These are phyloP conservation scores for Stercorarius parasiticus DNA, from an alignment of 2,113 vertebrate genomes.

Conservation along the genomic window DNA sequence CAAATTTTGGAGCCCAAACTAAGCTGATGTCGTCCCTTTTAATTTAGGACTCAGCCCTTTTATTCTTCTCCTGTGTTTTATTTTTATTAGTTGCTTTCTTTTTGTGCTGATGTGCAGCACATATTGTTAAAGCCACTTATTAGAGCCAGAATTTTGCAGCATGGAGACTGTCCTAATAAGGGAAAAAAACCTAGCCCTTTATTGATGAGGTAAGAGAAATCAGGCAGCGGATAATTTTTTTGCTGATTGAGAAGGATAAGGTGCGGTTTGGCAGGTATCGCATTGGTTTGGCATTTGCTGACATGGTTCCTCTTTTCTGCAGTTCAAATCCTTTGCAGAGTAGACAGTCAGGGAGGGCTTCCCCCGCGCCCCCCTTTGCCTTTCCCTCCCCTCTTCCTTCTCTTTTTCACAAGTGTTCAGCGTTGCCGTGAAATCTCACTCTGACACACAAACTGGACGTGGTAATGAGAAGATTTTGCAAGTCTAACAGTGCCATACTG, in stretches of 20 bases:
- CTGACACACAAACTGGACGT: not conserved
- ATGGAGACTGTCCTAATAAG: slow-evolving; percentile 77
- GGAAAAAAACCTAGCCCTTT: slow-evolving; percentile 50
- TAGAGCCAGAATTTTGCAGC: slow-evolving; percentile 26
- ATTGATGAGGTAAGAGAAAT: slow-evolving; percentile 71
- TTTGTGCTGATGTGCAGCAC: slow-evolving; percentile 73
- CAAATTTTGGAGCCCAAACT: slow-evolving; percentile 47
- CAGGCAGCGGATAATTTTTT: slow-evolving; percentile 51
- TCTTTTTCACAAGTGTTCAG: not conserved
- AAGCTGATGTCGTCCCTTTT: slow-evolving; percentile 49
- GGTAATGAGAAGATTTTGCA: not conserved
- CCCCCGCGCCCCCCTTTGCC: not conserved
- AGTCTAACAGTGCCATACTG: not conserved
- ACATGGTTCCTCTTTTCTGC: slow-evolving; percentile 60
- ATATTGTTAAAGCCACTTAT: slow-evolving; percentile 56
- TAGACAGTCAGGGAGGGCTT: slow-evolving; percentile 7
- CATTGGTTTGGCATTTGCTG: slow-evolving; percentile 70
- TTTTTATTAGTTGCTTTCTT: slow-evolving; percentile 42
- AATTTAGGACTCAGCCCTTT: slow-evolving; percentile 59
- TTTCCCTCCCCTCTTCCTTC: not conserved
- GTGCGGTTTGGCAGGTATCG: slow-evolving; percentile 78
- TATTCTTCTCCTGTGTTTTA: slow-evolving; percentile 14
- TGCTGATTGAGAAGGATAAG: slow-evolving; percentile 77
- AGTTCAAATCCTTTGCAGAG: slow-evolving; percentile 58
- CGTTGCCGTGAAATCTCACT: not conserved